Evolutionary conservation across 1,140 invertebrate species (phyloP), one percentile per base, ranked within the genome.

Genomic region (Lordiphosa clarofinis): DNA sequence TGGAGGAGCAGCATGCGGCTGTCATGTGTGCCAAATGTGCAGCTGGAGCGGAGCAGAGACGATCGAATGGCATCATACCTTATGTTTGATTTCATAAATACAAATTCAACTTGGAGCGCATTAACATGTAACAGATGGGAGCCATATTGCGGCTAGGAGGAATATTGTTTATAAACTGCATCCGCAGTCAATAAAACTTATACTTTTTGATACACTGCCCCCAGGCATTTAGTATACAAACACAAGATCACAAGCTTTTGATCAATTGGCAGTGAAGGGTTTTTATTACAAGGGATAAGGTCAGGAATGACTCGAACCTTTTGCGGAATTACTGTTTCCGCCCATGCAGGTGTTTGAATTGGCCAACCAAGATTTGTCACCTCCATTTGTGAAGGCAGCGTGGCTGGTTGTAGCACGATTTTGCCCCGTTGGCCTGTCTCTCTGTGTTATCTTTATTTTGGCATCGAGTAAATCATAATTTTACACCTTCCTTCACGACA

Each of bases 61-160:
- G 72, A 81, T 79, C 69, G 67, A 55, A 61, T 67, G 54, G 54
- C 55, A 47, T 69, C 55, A 47, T 69, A 82, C 76, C 76, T 82
- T 82, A 84, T 82, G 76, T 82, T 84, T 82, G 76, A 82, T 82
- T 82, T 82, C 76, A 82, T 82, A 84, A 81, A 81, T 81, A 81
- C 75, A 67, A 61, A 67, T 62, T 57, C 59, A 11, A 60, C 60
- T 64, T 56, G 65, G 33, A 47, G 65, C 60, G 65, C 54, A 54
- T 65, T 84, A 82, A 82, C 76, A 84, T 82, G 78, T 76, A 82
- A 84, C 76, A 82, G 76, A 82, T 82, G 76, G 78, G 78, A 68
- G 66, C 76, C 76, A 82, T 75, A 82, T 82, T 82, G 76, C 61
- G 75, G 66, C 75, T 49, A 71, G 49, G 56, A 11, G 15, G 19